Conservation (phyloP, 2,113 vertebrate genomes). For the Hippocampus zosterae region DNA sequence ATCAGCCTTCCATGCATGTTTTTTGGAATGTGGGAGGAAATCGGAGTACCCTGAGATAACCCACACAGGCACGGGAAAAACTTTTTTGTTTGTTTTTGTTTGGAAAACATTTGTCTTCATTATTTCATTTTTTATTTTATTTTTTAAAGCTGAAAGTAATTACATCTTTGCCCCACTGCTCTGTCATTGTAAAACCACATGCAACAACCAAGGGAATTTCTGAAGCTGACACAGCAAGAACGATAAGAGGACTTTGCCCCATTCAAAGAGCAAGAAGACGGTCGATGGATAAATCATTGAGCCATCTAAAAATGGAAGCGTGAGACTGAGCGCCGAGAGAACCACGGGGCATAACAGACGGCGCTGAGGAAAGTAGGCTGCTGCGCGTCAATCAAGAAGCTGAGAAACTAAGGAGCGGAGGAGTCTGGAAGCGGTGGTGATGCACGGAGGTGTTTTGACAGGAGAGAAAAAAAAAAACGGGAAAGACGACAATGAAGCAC, state of each 20-base stretch:
- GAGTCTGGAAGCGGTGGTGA: constrained; percentile 63
- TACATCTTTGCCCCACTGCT: neutral
- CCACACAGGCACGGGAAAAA: too few relatives aligned
- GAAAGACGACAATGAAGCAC: constrained; percentile 34
- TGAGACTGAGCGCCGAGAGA: constrained; percentile 46
- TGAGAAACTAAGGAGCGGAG: constrained; percentile 59
- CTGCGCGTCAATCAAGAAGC: constrained; percentile 62
- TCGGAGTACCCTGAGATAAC: too few relatives aligned
- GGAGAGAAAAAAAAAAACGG: constrained; percentile 51
- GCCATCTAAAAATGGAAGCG: constrained; percentile 63
- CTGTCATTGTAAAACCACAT: neutral
- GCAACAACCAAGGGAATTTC: neutral
- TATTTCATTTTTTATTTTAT: too few relatives aligned
- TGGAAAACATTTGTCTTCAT: too few relatives aligned
- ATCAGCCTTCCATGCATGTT: too few relatives aligned
- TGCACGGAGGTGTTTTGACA: constrained; percentile 60
- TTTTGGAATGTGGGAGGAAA: too few relatives aligned
- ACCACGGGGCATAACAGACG: constrained; percentile 59
- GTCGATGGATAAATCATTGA: constrained; percentile 48
- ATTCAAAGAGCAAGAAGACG: constrained; percentile 35
- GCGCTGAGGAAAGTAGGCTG: constrained; percentile 58
- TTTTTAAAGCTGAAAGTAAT: too few relatives aligned
- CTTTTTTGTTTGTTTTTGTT: too few relatives aligned
- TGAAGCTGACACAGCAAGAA: neutral
- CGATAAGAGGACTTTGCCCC: constrained; percentile 32